phyloP scores from a whole-genome alignment of 2,113 vertebrate species.

The Spheniscus mendiculus region DNA sequence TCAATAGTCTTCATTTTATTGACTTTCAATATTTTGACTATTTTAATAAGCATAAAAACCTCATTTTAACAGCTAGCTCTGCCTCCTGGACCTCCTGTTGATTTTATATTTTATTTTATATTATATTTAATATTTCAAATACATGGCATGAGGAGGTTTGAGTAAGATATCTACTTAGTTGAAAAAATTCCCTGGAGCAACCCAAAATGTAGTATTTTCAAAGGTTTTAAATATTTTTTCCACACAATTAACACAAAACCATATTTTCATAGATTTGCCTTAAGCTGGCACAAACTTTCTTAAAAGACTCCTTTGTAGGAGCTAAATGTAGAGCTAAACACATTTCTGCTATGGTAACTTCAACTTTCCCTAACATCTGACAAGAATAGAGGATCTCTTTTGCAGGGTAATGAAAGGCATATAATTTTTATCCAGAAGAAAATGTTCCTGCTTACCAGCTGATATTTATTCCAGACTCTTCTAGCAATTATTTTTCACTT shows the following conservation, averaged over 20 bases:
- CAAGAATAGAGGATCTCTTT: neutral
- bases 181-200: constrained; percentile 27
- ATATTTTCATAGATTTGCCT: constrained; percentile 50
- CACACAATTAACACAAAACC: constrained; percentile 53
- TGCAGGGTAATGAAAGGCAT: neutral
- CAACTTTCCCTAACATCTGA: constrained; percentile 20
- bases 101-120: neutral
- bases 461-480: neutral
- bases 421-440: neutral
- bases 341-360: constrained; percentile 9
- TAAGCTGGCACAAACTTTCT: neutral
- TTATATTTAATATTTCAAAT: constrained; percentile 1
- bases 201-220: constrained; percentile 42
- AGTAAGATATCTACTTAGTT: neutral
- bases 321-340: neutral
- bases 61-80: neutral
- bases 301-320: neutral
- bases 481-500: neutral
- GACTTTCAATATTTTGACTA: neutral
- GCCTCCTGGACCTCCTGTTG: neutral
- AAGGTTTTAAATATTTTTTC: constrained; percentile 54
- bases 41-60: neutral
- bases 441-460: neutral
- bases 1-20: neutral
- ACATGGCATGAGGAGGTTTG: constrained; percentile 38